phyloP scores from a whole-genome alignment of 2,888 invertebrate species.

The Idaea straminata region DNA sequence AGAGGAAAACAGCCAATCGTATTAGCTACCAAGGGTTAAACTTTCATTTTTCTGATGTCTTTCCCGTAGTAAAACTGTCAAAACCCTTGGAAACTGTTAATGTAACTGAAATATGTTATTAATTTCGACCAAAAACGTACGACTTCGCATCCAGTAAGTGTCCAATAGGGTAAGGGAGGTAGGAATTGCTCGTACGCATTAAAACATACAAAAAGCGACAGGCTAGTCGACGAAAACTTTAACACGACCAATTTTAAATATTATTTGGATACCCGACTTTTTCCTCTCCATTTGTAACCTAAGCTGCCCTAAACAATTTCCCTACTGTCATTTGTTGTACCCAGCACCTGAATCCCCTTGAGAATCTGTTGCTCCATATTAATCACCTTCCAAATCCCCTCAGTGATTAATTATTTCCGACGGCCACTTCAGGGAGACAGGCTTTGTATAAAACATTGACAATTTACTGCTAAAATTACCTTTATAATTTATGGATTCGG shows the following conservation, averaged over 20 bases:
- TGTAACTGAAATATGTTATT: no score
- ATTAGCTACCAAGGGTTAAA: no score
- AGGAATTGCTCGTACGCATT: no score
- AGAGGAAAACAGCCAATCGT: no score
- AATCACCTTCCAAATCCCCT: slow-evolving; percentile 55
- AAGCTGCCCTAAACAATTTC: slow-evolving; percentile 36
- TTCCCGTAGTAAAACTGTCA: no score
- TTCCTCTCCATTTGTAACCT: slow-evolving; percentile 12
- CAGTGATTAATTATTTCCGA: slow-evolving; percentile 48
- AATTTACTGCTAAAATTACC: background rate
- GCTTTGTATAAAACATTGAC: slow-evolving; percentile 1
- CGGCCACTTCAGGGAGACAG: background rate
- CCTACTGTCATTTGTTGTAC: slow-evolving; percentile 44
- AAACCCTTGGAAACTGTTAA: no score
- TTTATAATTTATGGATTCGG: background rate
- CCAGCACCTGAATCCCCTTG: slow-evolving; percentile 51
- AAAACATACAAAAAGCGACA: no score
- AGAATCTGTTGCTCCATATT: slow-evolving; percentile 46
- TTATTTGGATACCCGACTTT: background rate
- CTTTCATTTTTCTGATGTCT: no score
- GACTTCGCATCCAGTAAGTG: no score
- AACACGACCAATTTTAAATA: background rate
- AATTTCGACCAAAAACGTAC: no score
- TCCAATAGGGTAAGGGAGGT: no score
- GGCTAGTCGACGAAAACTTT: no score